phyloP scores from a whole-genome alignment of 2,888 invertebrate genomes.

The Rhopalosiphum nymphaeae region DNA sequence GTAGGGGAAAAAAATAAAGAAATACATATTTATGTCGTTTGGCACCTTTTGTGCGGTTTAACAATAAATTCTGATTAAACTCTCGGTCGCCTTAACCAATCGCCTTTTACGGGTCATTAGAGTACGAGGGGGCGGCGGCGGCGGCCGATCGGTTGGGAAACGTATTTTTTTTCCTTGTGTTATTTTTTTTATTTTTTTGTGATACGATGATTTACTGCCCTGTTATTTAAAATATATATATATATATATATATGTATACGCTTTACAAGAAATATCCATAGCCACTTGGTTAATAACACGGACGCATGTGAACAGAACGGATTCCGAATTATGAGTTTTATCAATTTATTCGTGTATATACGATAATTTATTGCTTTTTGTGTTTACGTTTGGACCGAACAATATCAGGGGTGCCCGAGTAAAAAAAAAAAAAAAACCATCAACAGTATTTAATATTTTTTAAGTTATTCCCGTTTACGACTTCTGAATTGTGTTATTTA shows the following conservation, averaged over 20 bases:
- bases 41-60: constrained; percentile 63
- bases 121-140: constrained; percentile 66
- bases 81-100: constrained; percentile 65
- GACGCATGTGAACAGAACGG: constrained; percentile 64
- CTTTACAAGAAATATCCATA: constrained; percentile 23
- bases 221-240: constrained; percentile 53
- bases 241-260: not conserved
- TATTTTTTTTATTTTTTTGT: constrained; percentile 59
- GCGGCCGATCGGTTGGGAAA: constrained; percentile 66
- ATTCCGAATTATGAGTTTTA: constrained; percentile 65
- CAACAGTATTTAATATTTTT: constrained; percentile 50
- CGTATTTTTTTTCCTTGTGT: constrained; percentile 58
- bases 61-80: constrained; percentile 65
- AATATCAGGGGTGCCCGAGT: constrained; percentile 51
- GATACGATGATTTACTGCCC: constrained; percentile 63
- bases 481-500: constrained; percentile 45
- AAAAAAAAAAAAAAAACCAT: constrained; percentile 37
- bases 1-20: constrained; percentile 46
- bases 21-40: constrained; percentile 65
- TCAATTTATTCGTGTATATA: constrained; percentile 64
- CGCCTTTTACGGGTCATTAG: constrained; percentile 66
- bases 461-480: constrained; percentile 30
- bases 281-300: constrained; percentile 54
- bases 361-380: constrained; percentile 61
- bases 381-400: constrained; percentile 54